Base-by-base conservation (phyloP, 2,888 invertebrate species). In the Drosophila diplacantha region DNA sequence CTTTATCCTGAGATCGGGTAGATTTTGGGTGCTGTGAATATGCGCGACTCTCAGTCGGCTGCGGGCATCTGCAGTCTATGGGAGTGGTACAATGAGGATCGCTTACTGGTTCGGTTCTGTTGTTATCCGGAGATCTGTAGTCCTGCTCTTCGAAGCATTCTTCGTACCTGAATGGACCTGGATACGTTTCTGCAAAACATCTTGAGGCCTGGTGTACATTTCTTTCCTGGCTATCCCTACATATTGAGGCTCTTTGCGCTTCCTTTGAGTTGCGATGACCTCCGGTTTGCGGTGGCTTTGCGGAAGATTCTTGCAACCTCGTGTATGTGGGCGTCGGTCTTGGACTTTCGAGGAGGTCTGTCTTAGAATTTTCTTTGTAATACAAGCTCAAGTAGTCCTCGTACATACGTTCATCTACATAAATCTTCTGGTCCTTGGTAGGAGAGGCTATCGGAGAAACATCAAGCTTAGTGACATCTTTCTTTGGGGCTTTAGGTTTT, bases 321-420 rank as follows among this genome's bases (percentile, higher is more conserved):
- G 53, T 68, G 22, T 70, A 67, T 0, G 71, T 72, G 2, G 46
- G 49, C 7, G 14, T 18, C 0, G 4, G 0, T 0, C 26, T 43
- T 12, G 55, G 22, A 1, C 20, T 51, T 1, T 49, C 46, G 1
- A 29, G 20, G 11, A 60, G 68, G 2, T 37, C 38, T 12, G 29
- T 44, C 5, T 68, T 58, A 20, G 69, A 49, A 49, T 57, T 46
- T 61, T 77, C 49, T 22, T 43, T 37, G 5, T 56, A 46, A 18
- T 79, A 73, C 24, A 61, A 61, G 20, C 67, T 63, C 18, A 74
- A 43, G n/a, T 81, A 78, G 5, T 77, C 54, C 0, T 46, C 61
- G 18, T 69, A 58, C 59, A 53, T 6, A 3, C 41, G 52, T 8
- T 24, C 3, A 37, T 63, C 58, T 6, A 53, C 18, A 14, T 8